Base-by-base conservation (phyloP, 2,888 invertebrate species). In the Melikaiella ostensackeni region DNA sequence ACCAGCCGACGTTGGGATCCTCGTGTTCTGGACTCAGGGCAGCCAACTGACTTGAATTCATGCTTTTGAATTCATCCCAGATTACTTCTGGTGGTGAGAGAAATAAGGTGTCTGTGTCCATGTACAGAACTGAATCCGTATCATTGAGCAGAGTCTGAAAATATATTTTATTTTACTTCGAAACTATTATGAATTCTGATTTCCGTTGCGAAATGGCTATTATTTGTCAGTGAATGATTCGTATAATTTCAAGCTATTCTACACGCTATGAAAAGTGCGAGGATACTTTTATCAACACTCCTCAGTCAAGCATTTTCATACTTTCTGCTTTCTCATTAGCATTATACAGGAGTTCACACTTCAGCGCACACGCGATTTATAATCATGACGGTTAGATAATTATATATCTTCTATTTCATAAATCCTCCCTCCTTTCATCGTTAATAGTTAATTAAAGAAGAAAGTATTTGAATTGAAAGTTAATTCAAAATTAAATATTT, bases 1-100 rank as follows among this genome's bases (percentile, higher is more conserved):
- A 99, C 98, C 98, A 99, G 16, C 98, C 98, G 64, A 96, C 95
- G 89, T 96, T 96, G n/a, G 95, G 95, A 90, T 97, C 97, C 90
- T 98, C 98, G 91, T 97, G 96, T 91, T 99, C 98, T 0, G 97
- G 95, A 21, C 97, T 94, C 86, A 98, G 92, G 0, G 96, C 98
- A 30, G 98, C 97, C 89, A 98, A 94, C 89, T 99, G 98, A 57
- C 94, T 95, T 24, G 93, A 92, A 92, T 98, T 98, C 93, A 99
- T 98, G 81, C 93, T 92, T 21, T 92, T 90, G 89, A 98, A 98
- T 90, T 95, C 94, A n/a, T 93, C 91, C 98, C 98, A 98, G 46
- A 98, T 92, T 76, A 95, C 94, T 85, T 97, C 95, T 4, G 96
- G 94, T 0, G 98, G 96, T 0, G 96, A 95, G 77, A 98, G 90